Evolutionary conservation across 2,113 vertebrate species (phyloP).

Genomic region (Saccopteryx bilineata): DNA sequence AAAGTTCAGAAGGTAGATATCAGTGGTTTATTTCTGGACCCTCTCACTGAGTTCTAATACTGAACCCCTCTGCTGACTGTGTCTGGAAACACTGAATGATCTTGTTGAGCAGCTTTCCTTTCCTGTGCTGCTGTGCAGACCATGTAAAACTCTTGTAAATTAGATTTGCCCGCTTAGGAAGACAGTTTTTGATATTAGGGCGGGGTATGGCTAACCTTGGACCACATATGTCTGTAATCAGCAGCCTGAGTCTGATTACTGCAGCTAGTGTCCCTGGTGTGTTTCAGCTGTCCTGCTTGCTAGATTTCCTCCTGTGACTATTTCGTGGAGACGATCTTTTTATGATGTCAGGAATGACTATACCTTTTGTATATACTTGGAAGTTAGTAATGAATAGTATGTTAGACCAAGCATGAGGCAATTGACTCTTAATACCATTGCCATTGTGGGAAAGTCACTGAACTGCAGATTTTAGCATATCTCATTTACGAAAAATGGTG

Average conservation of each 20-base stretch:
- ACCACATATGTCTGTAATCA: slow-evolving; percentile 22
- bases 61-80: neutral
- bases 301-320: neutral
- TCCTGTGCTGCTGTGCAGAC: slow-evolving; percentile 33
- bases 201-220: neutral
- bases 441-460: neutral
- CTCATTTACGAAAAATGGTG: slow-evolving; percentile 34
- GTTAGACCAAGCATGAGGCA: slow-evolving; percentile 5
- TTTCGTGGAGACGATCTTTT: slow-evolving; percentile 37
- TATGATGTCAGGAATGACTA: slow-evolving; percentile 6
- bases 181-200: neutral
- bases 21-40: neutral
- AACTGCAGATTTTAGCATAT: slow-evolving; percentile 23
- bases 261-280: slow-evolving; percentile 21
- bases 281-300: slow-evolving; percentile 35
- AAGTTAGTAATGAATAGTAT: slow-evolving; percentile 55
- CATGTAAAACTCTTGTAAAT: slow-evolving; percentile 38
- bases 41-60: slow-evolving; percentile 40
- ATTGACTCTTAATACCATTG: neutral
- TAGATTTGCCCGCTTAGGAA: slow-evolving; percentile 12
- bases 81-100: slow-evolving; percentile 36
- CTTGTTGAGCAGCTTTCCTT: slow-evolving; percentile 45
- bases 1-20: slow-evolving; percentile 27
- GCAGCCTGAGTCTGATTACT: neutral
- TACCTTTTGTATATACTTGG: slow-evolving; percentile 19